Evolutionary conservation across 2,113 vertebrate species (phyloP).

Genomic region (Zosterops japonicus): DNA sequence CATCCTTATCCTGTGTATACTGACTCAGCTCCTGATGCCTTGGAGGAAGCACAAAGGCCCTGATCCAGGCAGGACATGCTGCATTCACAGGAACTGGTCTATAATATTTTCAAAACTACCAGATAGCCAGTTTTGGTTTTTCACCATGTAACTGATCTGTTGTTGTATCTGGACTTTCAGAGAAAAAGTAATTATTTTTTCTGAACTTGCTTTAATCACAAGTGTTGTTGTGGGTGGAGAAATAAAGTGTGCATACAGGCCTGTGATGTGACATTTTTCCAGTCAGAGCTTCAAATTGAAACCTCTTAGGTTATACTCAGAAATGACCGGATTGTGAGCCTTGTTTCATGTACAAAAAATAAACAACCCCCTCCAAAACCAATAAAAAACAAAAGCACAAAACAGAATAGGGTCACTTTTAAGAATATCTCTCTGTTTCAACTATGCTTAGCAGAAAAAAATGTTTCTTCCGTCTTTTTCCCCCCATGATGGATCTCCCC

Average conservation of each 20-base stretch:
- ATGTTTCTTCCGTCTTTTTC: background rate
- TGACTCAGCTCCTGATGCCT: background rate
- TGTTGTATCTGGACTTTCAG: background rate
- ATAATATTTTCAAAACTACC: background rate
- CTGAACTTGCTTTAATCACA: background rate
- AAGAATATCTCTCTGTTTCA: background rate
- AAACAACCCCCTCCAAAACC: fast-evolving
- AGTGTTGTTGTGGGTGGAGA: background rate
- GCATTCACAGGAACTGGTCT: background rate
- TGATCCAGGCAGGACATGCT: fast-evolving
- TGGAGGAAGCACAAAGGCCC: background rate
- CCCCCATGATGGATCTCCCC: background rate
- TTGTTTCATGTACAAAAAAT: background rate
- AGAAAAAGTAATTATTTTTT: background rate
- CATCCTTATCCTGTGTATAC: fast-evolving
- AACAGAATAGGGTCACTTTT: background rate
- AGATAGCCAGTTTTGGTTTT: background rate
- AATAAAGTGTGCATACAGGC: background rate
- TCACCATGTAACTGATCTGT: background rate
- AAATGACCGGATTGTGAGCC: background rate
- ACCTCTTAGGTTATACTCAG: background rate
- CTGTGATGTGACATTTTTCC: background rate
- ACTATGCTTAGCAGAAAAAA: background rate
- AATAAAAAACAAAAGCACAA: background rate
- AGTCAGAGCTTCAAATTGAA: background rate